Evolutionary conservation across 30 jellyfish, hydroid and myxozoan species (phyloP), one percentile per base, ranked within the genome.

Genomic region (Hydractinia echinata): DNA sequence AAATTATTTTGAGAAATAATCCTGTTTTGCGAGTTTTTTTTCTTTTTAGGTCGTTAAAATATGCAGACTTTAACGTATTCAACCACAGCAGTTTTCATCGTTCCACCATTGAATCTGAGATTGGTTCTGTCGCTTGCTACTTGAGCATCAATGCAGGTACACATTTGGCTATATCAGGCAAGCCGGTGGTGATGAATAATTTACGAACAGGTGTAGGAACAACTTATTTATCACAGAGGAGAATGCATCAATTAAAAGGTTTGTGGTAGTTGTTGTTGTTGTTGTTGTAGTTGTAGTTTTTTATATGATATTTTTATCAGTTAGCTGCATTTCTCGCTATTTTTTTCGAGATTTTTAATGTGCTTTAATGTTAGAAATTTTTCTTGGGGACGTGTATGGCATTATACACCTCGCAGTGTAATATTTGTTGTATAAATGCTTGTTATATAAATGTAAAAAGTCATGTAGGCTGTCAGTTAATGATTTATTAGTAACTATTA

Each of bases 111-210:
- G 97, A 89, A 67, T 76, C 97, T 5, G 97, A 89, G 72, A 84
- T 89, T 49, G 97, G 97, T 10, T 79, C 95, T 7, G 88, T 84
- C 13, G 83, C 97, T 11, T 89, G 97, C 73, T 89, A 89, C 86
- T 72, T 89, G 56, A 84, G 81, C 58, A 64, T 84, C 53, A 67
- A 67, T 62, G 83, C 82, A 7, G 86, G 60, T 10, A 54, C 85
- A 6, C 73, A 81, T 82, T 14, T 62, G 5, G 74, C 92, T 3
- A 55, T 79, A 77, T 66, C 86, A 48, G 50, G 80, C 51, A 88
- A 83, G 79, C 85, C 76, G 49, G 76, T 72, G 18, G 80, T 73
- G 7, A 79, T 69, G 50, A 67, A 64, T 61, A 84, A 82, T 62
- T 88, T 84, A 54, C 67, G 97, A 76, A 76, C 87, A 55, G 66